Evolutionary conservation across 1,140 invertebrate genomes (phyloP), one percentile per base, ranked within the genome.

Genomic region (Drosophila subobscura): DNA sequence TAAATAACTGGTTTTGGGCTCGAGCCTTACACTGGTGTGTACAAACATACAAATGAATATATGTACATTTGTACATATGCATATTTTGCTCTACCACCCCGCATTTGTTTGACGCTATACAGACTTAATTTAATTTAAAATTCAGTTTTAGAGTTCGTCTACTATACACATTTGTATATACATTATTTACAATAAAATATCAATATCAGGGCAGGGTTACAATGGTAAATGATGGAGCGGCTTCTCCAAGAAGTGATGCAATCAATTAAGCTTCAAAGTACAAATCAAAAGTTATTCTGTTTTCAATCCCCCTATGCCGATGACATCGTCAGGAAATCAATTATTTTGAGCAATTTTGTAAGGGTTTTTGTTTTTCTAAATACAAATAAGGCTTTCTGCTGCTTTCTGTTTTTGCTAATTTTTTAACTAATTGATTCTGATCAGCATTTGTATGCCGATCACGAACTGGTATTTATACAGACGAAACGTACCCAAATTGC

Each of bases 51-150:
- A 20, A 20, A 20, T 20, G 16, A 20, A 20, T 20, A 5, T 27
- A 27, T 0, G 0, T 5, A 27, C 1, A 5, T 27, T 5, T 27
- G 25, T 27, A 27, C 6, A 6, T 10, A 37, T 37, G 10, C 33
- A 37, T 37, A 12, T 74, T 77, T 73, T 64, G 59, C 68, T 47
- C 59, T 46, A 5, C 23, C 42, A 22, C 51, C 54, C 68, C 72
- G 61, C 53, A 71, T 76, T 79, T 65, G 41, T 79, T 64, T 83
- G 65, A 72, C 63, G 78, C 83, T 88, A 88, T 83, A 83, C 83
- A 88, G 83, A 86, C 81, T 86, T 86, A 86, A 53, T 66, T 70
- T 88, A 85, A 83, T 72, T 88, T 88, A 88, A 88, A 88, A 88
- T 89, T 71, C 86, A 88, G 71, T 78, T 89, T 52, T 77, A 71